Conservation (phyloP, 1,140 invertebrate genomes). For the Phenacoccus solenopsis region DNA sequence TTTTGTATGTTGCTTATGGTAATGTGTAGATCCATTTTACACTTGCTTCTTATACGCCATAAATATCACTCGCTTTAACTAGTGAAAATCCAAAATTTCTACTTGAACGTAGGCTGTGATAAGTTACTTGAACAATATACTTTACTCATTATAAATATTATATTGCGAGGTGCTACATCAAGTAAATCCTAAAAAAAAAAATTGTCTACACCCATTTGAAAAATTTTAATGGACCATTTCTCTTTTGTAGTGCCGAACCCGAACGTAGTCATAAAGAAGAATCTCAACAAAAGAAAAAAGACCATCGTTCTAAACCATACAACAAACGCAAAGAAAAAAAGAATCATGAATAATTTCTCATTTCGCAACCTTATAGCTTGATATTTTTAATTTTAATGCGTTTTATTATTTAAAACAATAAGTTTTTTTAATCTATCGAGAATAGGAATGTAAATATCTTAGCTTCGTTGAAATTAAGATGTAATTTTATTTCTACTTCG, state of each 20-base stretch:
- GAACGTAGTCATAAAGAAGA: background rate
- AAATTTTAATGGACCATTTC: background rate
- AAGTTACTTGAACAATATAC: no score
- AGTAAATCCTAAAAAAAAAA: no score
- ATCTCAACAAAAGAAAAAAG: conserved; percentile 10
- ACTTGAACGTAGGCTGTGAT: background rate
- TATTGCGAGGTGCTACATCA: no score
- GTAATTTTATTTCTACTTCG: background rate
- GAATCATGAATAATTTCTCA: conserved; percentile 6
- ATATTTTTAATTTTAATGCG: background rate
- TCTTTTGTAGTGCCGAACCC: background rate
- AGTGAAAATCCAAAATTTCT: background rate
- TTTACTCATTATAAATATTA: no score
- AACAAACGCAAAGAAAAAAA: conserved; percentile 11
- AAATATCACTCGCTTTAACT: background rate
- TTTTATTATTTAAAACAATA: background rate
- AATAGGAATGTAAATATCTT: background rate
- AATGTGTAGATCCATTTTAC: background rate
- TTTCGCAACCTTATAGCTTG: background rate
- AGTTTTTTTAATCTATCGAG: background rate
- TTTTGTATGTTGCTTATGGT: background rate
- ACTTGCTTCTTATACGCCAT: background rate
- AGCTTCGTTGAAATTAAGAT: background rate
- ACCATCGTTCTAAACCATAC: conserved; percentile 7
- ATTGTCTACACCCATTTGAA: background rate